Conservation (phyloP, 2,797 vertebrate genomes). For the Pangasius krempfi region DNA sequence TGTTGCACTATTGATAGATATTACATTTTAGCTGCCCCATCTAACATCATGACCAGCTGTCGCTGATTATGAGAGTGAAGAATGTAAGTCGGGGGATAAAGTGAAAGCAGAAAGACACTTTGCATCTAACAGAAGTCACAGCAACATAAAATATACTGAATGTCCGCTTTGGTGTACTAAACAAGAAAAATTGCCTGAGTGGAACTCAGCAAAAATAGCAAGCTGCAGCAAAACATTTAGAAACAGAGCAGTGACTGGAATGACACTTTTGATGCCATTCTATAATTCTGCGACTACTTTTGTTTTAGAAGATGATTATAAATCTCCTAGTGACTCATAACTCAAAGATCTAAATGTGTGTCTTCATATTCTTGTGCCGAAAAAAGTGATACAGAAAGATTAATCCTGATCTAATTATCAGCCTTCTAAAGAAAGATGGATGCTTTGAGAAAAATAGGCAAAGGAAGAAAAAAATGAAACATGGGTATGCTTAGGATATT, state of each 20-base stretch:
- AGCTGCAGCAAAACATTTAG: background rate
- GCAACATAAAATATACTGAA: background rate
- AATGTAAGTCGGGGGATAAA: background rate
- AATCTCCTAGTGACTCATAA: background rate
- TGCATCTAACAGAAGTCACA: background rate
- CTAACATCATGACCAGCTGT: background rate
- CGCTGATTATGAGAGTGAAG: background rate
- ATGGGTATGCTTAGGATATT: background rate
- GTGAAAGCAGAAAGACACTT: background rate
- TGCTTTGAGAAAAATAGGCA: background rate
- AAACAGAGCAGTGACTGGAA: background rate
- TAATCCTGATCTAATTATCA: slow-evolving; percentile 9
- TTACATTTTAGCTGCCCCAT: background rate
- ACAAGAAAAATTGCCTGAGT: background rate
- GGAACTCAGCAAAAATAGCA: background rate
- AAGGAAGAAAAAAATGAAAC: background rate
- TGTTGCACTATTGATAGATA: background rate
- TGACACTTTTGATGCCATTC: background rate
- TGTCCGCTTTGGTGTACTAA: background rate
- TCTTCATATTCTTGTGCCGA: background rate
- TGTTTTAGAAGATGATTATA: slow-evolving; percentile 5
- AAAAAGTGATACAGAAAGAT: background rate
- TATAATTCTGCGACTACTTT: background rate
- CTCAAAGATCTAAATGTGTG: background rate
- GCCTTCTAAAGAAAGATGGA: background rate